phyloP scores from a whole-genome alignment of 2,797 vertebrate genomes.

The Trichosurus vulpecula region DNA sequence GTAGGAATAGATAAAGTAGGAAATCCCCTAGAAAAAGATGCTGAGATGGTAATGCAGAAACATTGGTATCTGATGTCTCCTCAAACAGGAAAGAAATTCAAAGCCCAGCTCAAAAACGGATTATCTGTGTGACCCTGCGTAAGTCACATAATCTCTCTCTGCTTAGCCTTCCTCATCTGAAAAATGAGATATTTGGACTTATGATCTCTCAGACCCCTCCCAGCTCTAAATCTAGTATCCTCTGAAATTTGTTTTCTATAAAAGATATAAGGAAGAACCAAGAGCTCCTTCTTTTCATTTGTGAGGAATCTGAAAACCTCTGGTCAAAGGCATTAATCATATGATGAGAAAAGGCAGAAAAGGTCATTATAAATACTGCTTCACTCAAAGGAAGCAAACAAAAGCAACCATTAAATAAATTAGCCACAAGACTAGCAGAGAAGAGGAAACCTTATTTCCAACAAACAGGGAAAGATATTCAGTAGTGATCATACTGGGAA shows the following conservation, averaged over 20 bases:
- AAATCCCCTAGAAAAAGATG: neutral
- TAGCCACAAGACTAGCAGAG: neutral
- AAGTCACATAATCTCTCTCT: neutral
- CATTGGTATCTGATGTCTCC: neutral
- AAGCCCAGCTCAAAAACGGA: neutral
- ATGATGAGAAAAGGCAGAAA: neutral
- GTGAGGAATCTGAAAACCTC: neutral
- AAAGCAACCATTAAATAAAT: neutral
- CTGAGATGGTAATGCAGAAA: neutral
- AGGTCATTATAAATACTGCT: neutral
- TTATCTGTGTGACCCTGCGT: neutral
- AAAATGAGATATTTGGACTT: neutral
- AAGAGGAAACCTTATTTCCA: neutral
- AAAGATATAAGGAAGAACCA: too few relatives aligned
- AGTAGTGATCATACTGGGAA: neutral
- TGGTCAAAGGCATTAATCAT: neutral
- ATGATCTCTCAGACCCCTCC: neutral
- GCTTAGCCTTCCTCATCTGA: neutral
- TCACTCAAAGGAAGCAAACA: neutral
- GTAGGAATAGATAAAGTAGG: neutral
- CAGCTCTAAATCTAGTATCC: neutral
- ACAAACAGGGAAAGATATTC: neutral
- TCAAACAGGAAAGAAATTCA: neutral
- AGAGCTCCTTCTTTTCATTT: too few relatives aligned
- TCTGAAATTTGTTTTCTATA: neutral